Evolutionary conservation across 2,888 invertebrate species (phyloP).

Genomic region (Achlya flavicornis): DNA sequence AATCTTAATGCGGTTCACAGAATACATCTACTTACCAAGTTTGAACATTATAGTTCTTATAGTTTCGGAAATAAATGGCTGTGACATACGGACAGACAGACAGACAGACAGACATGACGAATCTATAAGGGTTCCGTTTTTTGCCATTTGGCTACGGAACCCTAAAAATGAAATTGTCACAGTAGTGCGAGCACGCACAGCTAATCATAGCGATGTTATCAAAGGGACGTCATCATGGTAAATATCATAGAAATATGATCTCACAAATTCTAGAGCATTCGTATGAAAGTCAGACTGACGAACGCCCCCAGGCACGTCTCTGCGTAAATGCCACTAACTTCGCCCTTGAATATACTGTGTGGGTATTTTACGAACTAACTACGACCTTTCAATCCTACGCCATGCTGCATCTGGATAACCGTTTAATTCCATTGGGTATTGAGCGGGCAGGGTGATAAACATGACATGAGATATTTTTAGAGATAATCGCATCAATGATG

Average conservation of each 20-base stretch:
- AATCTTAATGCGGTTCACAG: too few species aligned
- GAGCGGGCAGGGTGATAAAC: conserved; percentile 18
- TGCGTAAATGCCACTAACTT: conserved; percentile 61
- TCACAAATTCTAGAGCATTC: conserved; percentile 24
- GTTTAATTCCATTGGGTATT: conserved; percentile 29
- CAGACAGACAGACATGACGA: too few species aligned
- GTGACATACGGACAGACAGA: too few species aligned
- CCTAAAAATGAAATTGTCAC: background rate
- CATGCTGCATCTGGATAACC: conserved; percentile 35
- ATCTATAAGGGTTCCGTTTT: too few species aligned
- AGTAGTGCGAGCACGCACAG: background rate
- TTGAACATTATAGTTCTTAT: too few species aligned
- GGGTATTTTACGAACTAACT: conserved; percentile 50
- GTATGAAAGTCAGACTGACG: conserved; percentile 44
- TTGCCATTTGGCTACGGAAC: too few species aligned
- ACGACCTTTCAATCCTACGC: conserved; percentile 45
- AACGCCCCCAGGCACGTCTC: conserved; percentile 54
- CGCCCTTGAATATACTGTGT: conserved; percentile 59
- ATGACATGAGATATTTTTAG: conserved; percentile 40
- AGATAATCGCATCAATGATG: conserved; percentile 11
- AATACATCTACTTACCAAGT: too few species aligned
- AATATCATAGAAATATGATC: conserved; percentile 28
- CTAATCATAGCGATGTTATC: background rate
- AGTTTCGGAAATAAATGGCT: too few species aligned
- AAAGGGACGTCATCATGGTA: background rate